Evolutionary conservation across 1,140 invertebrate genomes (phyloP), one percentile per base, ranked within the genome.

Genomic region (Araneus ventricosus): DNA sequence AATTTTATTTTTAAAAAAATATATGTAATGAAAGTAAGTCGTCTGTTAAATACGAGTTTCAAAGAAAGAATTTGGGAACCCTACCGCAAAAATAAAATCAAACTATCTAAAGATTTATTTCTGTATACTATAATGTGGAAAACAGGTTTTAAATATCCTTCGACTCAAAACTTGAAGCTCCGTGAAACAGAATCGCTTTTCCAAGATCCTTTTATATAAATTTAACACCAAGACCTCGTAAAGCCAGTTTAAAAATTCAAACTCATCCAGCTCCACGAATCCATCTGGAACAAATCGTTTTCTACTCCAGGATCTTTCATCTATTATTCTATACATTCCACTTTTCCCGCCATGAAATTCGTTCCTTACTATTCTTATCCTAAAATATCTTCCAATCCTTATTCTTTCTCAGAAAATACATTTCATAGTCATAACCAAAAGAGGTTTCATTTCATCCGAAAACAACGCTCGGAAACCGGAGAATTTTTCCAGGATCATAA

Each of bases 401-500:
- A 39, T 67, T 86, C 61, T 75, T 92, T 27, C 14, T 4, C 22
- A 63, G 34, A 41, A 75, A 91, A 67, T 80, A 84, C 59, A 85
- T 84, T 52, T 52, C 82, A 27, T 70, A 39, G 34, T 70, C 90
- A 92, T 70, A 86, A 70, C 80, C 24, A 24, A 85, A 92, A 92
- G 41, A 59, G 80, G 7, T 57, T 63, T 92, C 84, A 92, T 92
- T 86, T 61, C 70, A 75, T n/a, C 59, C 22, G 39, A 92, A 75
- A 86, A 92, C 80, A 92, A 67, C 90, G 27, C 61, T 70, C 1
- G 4, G 90, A 86, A 92, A 92, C 90, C 59, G 61, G 82, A 86
- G 82, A 92, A 86, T 92, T 82, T 61, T 86, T 84, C 79, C 79
- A 34, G 39, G 57, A 30, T 63, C 84, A 92, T 92, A 92, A 92